phyloP scores from a whole-genome alignment of 2,888 invertebrate genomes.

The Limnephilus marmoratus region DNA sequence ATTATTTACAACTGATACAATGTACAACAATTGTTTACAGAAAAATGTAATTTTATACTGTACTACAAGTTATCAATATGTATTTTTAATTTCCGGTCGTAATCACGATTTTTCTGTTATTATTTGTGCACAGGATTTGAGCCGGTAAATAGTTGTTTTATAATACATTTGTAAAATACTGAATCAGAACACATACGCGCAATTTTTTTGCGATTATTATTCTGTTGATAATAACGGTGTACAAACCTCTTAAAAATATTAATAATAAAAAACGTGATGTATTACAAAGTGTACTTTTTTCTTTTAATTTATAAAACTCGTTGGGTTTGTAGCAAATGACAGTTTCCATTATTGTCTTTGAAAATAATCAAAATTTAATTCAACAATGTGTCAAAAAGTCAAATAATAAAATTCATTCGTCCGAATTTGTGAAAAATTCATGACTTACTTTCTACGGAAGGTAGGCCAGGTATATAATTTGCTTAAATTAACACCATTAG shows the following conservation, averaged over 20 bases:
- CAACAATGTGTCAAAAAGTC: neutral
- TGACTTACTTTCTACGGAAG: neutral
- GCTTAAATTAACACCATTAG: neutral
- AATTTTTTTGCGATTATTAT: neutral
- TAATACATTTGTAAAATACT: neutral
- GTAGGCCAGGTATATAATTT: neutral
- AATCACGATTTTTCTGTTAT: neutral
- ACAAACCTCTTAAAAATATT: too few species aligned
- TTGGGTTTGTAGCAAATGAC: neutral
- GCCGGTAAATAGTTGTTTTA: neutral
- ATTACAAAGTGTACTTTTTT: too few species aligned
- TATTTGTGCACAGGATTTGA: neutral
- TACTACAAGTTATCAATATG: neutral
- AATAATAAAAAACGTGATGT: too few species aligned
- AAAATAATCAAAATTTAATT: neutral
- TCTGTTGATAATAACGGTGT: neutral
- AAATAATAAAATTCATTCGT: neutral
- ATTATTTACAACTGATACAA: neutral
- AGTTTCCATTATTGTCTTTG: neutral
- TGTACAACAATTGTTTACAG: neutral
- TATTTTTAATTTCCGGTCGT: neutral
- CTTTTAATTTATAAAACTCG: neutral
- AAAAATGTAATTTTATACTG: neutral
- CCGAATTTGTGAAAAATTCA: neutral
- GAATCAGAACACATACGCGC: neutral